These are phyloP conservation scores for Argyresthia goedartella DNA, from an alignment of 2,888 invertebrate genomes.

Conservation along the genomic window DNA sequence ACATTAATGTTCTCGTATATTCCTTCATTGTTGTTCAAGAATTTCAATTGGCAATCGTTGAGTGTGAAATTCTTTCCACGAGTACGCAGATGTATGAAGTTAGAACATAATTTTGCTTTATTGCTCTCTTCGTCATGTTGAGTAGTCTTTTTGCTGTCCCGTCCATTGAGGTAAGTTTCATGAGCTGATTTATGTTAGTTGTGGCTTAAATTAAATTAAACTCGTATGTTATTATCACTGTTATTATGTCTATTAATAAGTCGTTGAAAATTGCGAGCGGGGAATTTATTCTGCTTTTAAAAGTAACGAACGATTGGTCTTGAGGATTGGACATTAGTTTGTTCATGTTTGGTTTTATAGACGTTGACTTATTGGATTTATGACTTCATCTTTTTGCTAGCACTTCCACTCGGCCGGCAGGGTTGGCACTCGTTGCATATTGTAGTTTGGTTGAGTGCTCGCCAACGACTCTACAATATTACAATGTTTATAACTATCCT, in stretches of 20 bases:
- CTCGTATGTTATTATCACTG: background rate
- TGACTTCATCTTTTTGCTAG: constrained; percentile 1
- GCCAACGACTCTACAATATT: background rate
- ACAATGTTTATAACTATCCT: no score
- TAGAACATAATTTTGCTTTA: constrained; percentile 4
- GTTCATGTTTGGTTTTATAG: background rate
- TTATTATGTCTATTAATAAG: background rate
- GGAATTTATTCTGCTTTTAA: background rate
- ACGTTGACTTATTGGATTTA: background rate
- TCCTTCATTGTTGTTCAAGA: constrained; percentile 17
- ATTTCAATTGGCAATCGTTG: constrained; percentile 18
- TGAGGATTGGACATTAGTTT: background rate
- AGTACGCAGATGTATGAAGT: background rate
- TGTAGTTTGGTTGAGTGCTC: background rate
- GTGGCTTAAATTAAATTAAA: background rate
- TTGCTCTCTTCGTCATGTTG: background rate
- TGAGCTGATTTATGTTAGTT: background rate
- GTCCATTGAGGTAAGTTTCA: background rate
- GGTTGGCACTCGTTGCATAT: background rate
- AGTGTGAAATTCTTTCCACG: constrained; percentile 20
- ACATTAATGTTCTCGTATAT: constrained; percentile 2
- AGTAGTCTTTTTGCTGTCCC: constrained; percentile 1
- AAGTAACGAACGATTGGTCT: background rate
- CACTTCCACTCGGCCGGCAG: background rate
- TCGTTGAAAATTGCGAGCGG: background rate